Base-by-base conservation (phyloP, 2,797 vertebrate genomes). In the Acanthurus tractus region DNA sequence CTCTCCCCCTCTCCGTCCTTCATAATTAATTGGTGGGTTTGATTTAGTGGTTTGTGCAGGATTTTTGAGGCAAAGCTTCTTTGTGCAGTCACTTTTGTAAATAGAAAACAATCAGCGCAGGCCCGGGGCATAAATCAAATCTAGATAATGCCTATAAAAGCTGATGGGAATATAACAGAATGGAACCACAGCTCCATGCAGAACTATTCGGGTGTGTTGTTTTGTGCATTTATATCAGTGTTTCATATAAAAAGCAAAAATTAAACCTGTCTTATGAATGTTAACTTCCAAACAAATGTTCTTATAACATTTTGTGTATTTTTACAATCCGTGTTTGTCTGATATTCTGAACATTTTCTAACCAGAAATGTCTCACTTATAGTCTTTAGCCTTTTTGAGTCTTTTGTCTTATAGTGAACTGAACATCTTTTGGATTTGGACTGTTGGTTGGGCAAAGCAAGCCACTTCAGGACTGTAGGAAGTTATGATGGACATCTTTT, bases 1-100 rank as follows among this genome's bases (percentile, higher is more conserved):
- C 61, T 45, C 68, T 70, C 44, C 3, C 25, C 25, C 25, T 25
- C 25, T 25, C 25, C 25, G 25, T 62, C 55, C 50, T 59, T 72
- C 76, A 77, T 88, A 85, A 90, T 91, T 88, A 88, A 90, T 91
- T 74, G 63, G 58, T 78, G 69, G 70, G 64, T 82, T 88, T 88
- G 86, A 84, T 86, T 88, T 87, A 79, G 78, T 59, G 74, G 59
- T 22, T 74, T 87, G 66, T 72, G 70, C 64, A 59, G 69, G 74
- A 53, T 68, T 81, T 87, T 59, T 14, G 22, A 75, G 67, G 69
- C 79, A 85, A 91, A 90, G 84, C 82, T 79, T 85, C 84, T 87
- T 83, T 86, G 74, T 73, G 67, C 82, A 69, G 73, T 87, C 82
- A 85, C 73, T 86, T 86, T 82, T 86, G 84, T 78, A 88, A 89